These are phyloP conservation scores for Ophioninae sp. DNA, from an alignment of 2,888 invertebrate species.

Conservation along the genomic window DNA sequence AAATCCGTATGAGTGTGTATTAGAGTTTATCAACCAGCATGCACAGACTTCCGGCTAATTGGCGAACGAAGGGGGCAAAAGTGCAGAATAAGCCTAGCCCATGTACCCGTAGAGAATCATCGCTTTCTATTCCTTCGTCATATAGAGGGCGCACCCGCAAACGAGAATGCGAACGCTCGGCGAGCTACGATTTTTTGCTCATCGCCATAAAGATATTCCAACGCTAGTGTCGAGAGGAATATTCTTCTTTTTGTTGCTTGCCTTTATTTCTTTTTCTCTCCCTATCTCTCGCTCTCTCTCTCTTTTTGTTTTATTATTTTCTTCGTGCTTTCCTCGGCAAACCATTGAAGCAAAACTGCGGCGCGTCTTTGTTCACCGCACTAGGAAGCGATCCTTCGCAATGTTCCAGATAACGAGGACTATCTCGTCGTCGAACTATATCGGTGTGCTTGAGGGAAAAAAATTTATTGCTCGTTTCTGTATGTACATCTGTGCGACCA, in stretches of 20 bases:
- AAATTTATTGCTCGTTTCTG: not conserved
- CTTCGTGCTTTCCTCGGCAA: constrained; percentile 25
- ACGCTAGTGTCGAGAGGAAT: constrained; percentile 12
- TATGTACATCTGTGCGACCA: not conserved
- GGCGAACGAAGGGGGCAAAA: constrained; percentile 48
- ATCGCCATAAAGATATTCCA: constrained; percentile 48
- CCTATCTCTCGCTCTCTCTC: too few species aligned
- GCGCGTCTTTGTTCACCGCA: constrained; percentile 22
- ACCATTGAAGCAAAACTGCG: constrained; percentile 51
- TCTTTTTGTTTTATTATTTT: not conserved
- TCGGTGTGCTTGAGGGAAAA: constrained; percentile 17
- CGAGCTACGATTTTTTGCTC: constrained; percentile 51
- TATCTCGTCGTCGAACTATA: constrained; percentile 26
- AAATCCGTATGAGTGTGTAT: not conserved
- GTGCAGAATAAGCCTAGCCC: constrained; percentile 36
- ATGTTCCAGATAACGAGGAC: constrained; percentile 46
- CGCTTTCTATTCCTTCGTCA: constrained; percentile 61
- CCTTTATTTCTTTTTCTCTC: constrained; percentile 1
- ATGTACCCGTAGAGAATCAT: constrained; percentile 42
- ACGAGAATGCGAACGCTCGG: constrained; percentile 59
- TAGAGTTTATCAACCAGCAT: not conserved
- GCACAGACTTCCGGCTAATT: constrained; percentile 57
- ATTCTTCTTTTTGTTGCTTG: not conserved
- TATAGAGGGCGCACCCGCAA: constrained; percentile 38
- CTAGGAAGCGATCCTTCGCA: constrained; percentile 32